A percentile compares a stretch with the other conserved stretches of the same genome.
These are phyloP conservation scores for Pangasius larnaudii DNA, from an alignment of 2,797 vertebrate species.

Conservation along the genomic window DNA sequence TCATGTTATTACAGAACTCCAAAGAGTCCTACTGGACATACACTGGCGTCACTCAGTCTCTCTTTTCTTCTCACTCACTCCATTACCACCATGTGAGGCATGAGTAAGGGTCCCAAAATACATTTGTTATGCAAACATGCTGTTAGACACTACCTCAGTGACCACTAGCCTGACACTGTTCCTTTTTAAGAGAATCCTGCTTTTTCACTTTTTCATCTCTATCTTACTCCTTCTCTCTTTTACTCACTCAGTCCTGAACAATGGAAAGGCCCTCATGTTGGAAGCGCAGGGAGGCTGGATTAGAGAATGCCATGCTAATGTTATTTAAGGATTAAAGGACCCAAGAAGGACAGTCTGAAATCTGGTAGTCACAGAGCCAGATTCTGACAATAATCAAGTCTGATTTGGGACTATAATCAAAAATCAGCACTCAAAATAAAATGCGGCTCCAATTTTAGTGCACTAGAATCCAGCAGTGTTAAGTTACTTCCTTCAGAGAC, in stretches of 20 bases:
- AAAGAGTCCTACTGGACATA: not conserved
- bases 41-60: slow-evolving; percentile 41
- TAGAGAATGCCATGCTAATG: slow-evolving; percentile 48
- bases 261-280: slow-evolving; percentile 38
- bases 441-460: not conserved
- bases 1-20: not conserved
- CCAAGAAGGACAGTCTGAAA: slow-evolving; percentile 38
- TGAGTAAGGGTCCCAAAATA: slow-evolving; percentile 67
- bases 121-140: slow-evolving; percentile 57
- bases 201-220: slow-evolving; percentile 39
- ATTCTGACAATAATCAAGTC: slow-evolving; percentile 14
- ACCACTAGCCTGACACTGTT: slow-evolving; percentile 27
- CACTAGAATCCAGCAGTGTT: not conserved
- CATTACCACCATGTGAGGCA: slow-evolving; percentile 56
- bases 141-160: slow-evolving; percentile 28
- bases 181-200: slow-evolving; percentile 7
- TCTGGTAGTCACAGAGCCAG: slow-evolving; percentile 28
- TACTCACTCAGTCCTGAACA: slow-evolving; percentile 31
- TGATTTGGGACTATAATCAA: not conserved
- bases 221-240: slow-evolving; percentile 26
- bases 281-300: slow-evolving; percentile 42
- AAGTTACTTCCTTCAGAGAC: not conserved
- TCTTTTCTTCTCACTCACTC: slow-evolving; percentile 45
- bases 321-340: slow-evolving; percentile 59
- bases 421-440: not conserved